Base-by-base conservation (phyloP, 2,797 vertebrate genomes). In the Gallirallus australis region DNA sequence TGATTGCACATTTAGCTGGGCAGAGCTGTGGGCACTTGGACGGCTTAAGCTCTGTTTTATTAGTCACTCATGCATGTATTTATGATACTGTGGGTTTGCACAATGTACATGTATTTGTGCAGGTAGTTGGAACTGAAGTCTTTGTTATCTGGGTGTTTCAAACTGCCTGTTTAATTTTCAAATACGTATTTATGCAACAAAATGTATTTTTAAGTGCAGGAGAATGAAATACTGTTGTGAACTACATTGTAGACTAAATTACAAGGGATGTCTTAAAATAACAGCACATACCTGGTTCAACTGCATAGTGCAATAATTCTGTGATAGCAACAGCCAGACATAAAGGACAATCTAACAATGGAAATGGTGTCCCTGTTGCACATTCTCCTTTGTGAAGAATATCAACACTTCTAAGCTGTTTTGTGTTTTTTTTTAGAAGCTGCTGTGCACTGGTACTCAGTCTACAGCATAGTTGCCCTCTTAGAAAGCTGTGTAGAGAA, bases 31-130 rank as follows among this genome's bases (percentile, higher is more conserved):
- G 76, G 50, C 60, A 12, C 53, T 87, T 23, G 39, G 12, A 19
- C 1, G 1, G 75, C 54, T 45, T 87, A 30, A 60, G 52, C 77
- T 82, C 60, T 73, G 86, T 19, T 54, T 50, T 48, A 11, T 48
- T 56, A 92, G 76, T 89, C 65, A 21, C 42, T 72, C 35, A 4
- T 83, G 50, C 70, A 42, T 76, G 42, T 89, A 28, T 84, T 65
- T 94, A 61, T 42, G 37, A 60, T 87, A 33, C 3, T 78, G 57
- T 93, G 28, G 35, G 61, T 91, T 97, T 96, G 90, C 93, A 95
- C 81, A 93, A 21, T 14, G 42, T 79, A 63, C 5, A 3, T 33
- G 20, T 88, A 12, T 71, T 92, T 72, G 35, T 40, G 30, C 30
- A 35, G 9, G 64, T 69, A 64, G 60, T 42, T 86, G 60, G 35